phyloP scores from a whole-genome alignment of 2,888 invertebrate species.

The Byasa hedistus region DNA sequence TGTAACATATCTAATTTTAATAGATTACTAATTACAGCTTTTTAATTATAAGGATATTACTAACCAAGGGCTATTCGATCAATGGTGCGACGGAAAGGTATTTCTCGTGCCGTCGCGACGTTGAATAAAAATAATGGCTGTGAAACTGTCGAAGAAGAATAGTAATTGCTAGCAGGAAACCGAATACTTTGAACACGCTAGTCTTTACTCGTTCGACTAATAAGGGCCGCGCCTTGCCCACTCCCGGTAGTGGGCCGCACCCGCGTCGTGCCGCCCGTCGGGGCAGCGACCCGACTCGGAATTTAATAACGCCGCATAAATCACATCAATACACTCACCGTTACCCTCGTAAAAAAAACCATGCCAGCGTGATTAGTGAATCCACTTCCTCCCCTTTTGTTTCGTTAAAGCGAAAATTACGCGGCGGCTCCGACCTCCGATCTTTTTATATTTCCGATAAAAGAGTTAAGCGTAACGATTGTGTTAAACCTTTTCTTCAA shows the following conservation, averaged over 20 bases:
- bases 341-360: conserved; percentile 44
- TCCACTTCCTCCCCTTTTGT: conserved; percentile 49
- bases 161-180: conserved; percentile 27
- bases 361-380: conserved; percentile 48
- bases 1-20: too few relatives aligned
- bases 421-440: conserved; percentile 10
- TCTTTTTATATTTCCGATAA: conserved; percentile 2
- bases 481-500: background rate
- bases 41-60: background rate
- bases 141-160: conserved; percentile 4
- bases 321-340: conserved; percentile 52
- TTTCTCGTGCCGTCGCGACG: background rate
- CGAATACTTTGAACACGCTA: conserved; percentile 33
- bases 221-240: conserved; percentile 53
- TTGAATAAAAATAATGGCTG: background rate
- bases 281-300: conserved; percentile 56
- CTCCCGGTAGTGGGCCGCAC: conserved; percentile 43
- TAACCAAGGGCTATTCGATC: background rate
- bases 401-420: conserved; percentile 36
- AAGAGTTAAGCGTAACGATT: background rate
- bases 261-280: conserved; percentile 44
- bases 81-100: background rate
- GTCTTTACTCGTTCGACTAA: conserved; percentile 39
- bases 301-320: conserved; percentile 68
- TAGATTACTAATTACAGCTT: background rate